Percentiles rank a stretch among this genome's conserved stretches.
phyloP scores from a whole-genome alignment of 2,113 vertebrate species.

The Shinisaurus crocodilurus region DNA sequence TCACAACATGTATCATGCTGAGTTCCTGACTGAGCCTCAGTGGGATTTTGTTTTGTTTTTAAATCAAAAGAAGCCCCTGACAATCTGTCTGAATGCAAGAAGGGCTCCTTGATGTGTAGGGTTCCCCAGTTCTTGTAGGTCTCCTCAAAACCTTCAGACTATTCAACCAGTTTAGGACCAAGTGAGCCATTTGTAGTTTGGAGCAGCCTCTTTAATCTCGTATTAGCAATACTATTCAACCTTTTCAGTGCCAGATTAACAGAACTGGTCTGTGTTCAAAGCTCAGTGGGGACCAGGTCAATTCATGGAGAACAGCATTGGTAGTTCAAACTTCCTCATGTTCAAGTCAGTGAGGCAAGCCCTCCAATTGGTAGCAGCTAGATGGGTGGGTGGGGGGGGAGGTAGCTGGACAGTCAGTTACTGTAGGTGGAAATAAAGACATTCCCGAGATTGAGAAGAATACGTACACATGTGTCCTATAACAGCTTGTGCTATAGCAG shows the following conservation, averaged over 20 bases:
- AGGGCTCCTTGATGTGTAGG: not conserved
- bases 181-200: too few relatives aligned
- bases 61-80: too few relatives aligned
- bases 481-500: not conserved
- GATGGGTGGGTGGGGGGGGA: not conserved
- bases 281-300: not conserved
- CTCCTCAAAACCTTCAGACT: too few relatives aligned
- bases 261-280: not conserved
- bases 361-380: not conserved
- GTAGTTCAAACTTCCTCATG: not conserved
- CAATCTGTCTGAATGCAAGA: not conserved
- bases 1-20: not conserved
- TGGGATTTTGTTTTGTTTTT: too few relatives aligned
- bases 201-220: too few relatives aligned
- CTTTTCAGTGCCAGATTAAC: too few relatives aligned
- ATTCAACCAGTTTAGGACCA: too few relatives aligned
- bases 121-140: not conserved
- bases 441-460: not conserved
- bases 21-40: not conserved
- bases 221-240: too few relatives aligned
- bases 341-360: not conserved
- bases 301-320: not conserved
- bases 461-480: not conserved
- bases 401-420: not conserved
- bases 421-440: too few relatives aligned